phyloP scores from a whole-genome alignment of 2,797 vertebrate species.

The Bufotes viridis region DNA sequence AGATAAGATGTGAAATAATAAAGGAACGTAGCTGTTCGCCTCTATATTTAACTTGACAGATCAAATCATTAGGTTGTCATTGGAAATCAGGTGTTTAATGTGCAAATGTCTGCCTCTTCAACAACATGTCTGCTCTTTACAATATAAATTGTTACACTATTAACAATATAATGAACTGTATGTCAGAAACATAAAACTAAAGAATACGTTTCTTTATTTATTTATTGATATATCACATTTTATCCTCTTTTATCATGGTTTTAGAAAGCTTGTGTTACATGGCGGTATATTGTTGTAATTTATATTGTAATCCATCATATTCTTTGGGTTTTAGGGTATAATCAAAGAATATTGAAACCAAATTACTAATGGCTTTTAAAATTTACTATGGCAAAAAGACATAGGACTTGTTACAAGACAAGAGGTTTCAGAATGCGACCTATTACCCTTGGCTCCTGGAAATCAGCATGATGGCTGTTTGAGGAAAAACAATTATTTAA shows the following conservation, averaged over 20 bases:
- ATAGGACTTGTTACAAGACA: too few relatives aligned
- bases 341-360: too few relatives aligned
- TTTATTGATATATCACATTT: not conserved
- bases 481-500: too few relatives aligned
- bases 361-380: too few relatives aligned
- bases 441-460: too few relatives aligned
- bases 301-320: not conserved
- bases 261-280: not conserved
- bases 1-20: conserved; percentile 14
- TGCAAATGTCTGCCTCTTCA: conserved; percentile 18
- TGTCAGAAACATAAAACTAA: not conserved
- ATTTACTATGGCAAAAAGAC: too few relatives aligned
- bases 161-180: not conserved
- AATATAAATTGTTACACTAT: not conserved
- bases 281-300: not conserved
- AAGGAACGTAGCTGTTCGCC: not conserved
- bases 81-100: conserved; percentile 22
- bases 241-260: not conserved
- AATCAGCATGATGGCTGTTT: too few relatives aligned
- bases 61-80: conserved; percentile 15
- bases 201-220: not conserved
- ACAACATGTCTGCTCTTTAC: conserved; percentile 14
- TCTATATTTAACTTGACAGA: conserved; percentile 1
- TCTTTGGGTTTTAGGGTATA: too few relatives aligned
- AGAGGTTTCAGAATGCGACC: too few relatives aligned